A percentile compares a stretch with the other conserved stretches of the same genome.
Conservation (phyloP, 2,797 vertebrate genomes). For the Loriculus beryllinus region DNA sequence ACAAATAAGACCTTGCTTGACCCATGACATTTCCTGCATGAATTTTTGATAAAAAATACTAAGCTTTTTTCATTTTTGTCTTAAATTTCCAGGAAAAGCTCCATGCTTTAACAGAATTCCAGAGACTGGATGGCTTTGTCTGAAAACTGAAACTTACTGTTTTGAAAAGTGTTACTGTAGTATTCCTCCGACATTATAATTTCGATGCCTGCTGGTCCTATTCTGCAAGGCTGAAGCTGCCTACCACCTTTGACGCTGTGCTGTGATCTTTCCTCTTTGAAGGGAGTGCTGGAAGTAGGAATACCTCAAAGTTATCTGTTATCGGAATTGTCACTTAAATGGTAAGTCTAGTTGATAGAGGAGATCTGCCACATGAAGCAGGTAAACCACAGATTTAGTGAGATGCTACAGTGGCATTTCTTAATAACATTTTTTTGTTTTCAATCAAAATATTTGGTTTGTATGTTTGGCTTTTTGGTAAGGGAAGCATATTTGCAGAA, state of each 20-base stretch:
- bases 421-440: background rate
- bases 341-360: background rate
- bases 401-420: background rate
- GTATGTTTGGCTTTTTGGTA: constrained; percentile 47
- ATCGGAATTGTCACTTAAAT: background rate
- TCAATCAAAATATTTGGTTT: constrained; percentile 33
- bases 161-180: background rate
- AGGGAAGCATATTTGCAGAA: constrained; percentile 35
- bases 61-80: background rate
- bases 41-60: background rate
- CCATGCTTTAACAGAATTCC: background rate
- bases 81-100: background rate
- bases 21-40: background rate
- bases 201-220: background rate
- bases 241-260: background rate
- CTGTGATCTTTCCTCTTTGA: background rate
- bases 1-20: background rate
- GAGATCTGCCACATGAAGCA: background rate
- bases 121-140: background rate
- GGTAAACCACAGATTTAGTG: background rate
- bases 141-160: background rate
- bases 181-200: background rate
- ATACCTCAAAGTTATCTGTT: background rate
- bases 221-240: background rate
- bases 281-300: background rate